Base-by-base conservation (phyloP, 1,140 invertebrate species). In the Rhagoletis pomonella region DNA sequence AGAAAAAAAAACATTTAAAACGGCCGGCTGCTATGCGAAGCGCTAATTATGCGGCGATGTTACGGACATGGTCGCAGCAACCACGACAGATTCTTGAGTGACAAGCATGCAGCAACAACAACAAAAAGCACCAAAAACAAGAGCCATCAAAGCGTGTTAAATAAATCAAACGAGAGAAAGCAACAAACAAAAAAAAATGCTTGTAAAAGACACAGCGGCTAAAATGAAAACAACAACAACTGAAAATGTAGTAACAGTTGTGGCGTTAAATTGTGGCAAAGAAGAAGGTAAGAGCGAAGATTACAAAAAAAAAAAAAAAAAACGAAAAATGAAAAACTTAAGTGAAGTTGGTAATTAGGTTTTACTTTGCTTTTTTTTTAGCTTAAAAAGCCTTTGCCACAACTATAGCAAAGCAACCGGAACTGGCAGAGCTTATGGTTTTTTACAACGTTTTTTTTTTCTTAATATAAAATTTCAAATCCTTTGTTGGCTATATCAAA, bases 41-140 rank as follows among this genome's bases (percentile, higher is more conserved):
- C 14, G 17, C 47, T 47, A 81, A 81, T 81, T 81, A 81, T n/a
- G 73, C 73, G 73, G 73, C 17, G 42, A 55, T 81, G 44, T 47
- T 5, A 39, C 12, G 4, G 44, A 81, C n/a, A 55, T 9, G 73
- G 50, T 6, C 47, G n/a, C 73, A 81, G 73, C 73, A 50, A 19
- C 47, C 73, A 50, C 50, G 47, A 81, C 73, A 81, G 73, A 81
- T 81, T 81, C 73, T 81, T 81, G 73, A 81, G 73, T 81, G 73
- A 81, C 73, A 81, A 81, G 73, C 73, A 55, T 81, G 47, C 17
- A n/a, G 19, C 60, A 3, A 62, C 60, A 62, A 62, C 10, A 62
- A 10, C 9, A 14, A 6, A 62, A 44, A 47, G 2, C 12, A 47
- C 44, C 42, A 73, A 73, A 17, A 73, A 73, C 39, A 47, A 55